Conservation (phyloP, 1,140 invertebrate genomes). For the Lepidotrigona ventralis region DNA sequence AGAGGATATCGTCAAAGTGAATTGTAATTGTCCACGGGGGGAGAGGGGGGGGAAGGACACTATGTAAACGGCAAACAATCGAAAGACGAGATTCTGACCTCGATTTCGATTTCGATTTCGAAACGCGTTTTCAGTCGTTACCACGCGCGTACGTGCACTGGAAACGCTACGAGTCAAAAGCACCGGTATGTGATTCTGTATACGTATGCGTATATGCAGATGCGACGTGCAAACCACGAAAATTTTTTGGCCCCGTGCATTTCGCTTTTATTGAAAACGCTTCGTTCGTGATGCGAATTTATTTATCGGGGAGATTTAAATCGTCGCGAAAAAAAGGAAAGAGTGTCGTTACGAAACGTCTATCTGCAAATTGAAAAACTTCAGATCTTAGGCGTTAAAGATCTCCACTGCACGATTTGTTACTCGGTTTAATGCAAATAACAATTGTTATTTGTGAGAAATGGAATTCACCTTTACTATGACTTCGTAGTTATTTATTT, state of each 20-base stretch:
- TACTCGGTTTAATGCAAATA: too few species aligned
- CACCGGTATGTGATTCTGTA: background rate
- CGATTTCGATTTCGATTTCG: constrained; percentile 8
- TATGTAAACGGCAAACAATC: background rate
- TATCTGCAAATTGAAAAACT: background rate
- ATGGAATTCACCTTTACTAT: too few species aligned
- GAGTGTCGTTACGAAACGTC: background rate
- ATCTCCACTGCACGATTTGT: too few species aligned
- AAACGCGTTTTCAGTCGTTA: constrained; percentile 34
- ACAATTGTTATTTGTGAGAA: too few species aligned
- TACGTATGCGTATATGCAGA: background rate
- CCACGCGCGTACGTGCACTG: constrained; percentile 5
- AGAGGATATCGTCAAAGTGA: background rate
- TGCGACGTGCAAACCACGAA: background rate
- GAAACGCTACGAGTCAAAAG: background rate
- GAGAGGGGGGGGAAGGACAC: too few species aligned
- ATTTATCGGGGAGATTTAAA: constrained; percentile 7
- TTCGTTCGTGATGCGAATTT: constrained; percentile 30
- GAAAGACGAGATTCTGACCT: background rate
- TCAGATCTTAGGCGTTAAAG: too few species aligned
- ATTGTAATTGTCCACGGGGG: background rate
- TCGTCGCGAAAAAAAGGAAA: background rate
- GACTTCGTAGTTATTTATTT: too few species aligned
- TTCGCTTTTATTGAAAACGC: constrained; percentile 26
- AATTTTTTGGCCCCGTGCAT: constrained; percentile 1